Conservation (phyloP, 2,113 vertebrate genomes). For the Willisornis vidua region DNA sequence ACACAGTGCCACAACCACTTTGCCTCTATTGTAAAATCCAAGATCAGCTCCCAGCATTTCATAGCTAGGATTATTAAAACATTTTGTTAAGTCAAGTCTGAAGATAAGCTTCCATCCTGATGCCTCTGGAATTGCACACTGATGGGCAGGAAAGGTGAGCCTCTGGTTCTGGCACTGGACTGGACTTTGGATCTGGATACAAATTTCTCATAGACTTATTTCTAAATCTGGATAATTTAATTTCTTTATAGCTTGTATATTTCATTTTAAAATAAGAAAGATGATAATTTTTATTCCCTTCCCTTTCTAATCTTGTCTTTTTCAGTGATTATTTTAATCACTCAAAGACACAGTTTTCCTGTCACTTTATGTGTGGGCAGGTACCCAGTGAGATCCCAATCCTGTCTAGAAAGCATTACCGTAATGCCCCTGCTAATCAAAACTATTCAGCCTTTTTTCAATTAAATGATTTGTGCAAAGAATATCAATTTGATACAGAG, state of each 20-base stretch:
- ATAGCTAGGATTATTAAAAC: conserved; percentile 52
- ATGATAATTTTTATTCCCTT: not conserved
- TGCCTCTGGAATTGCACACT: conserved; percentile 8
- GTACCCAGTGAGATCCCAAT: not conserved
- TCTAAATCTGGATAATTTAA: not conserved
- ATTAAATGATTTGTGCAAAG: conserved; percentile 16
- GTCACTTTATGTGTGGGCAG: not conserved
- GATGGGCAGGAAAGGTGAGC: not conserved
- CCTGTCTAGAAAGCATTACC: not conserved
- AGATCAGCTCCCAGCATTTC: conserved; percentile 39
- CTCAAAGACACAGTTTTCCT: conserved; percentile 18
- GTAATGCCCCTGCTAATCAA: not conserved
- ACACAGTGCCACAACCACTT: conserved; percentile 12
- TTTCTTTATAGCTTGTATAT: not conserved
- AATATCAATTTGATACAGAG: not conserved
- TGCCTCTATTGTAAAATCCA: conserved; percentile 41
- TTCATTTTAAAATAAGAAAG: not conserved
- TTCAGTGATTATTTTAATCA: not conserved
- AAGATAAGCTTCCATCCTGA: conserved; percentile 32
- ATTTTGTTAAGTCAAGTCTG: conserved; percentile 55
- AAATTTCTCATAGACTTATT: not conserved
- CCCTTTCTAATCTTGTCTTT: conserved; percentile 11
- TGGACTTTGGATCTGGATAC: not conserved
- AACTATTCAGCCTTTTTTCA: not conserved
- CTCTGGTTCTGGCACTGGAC: not conserved